These are phyloP conservation scores for Mus pahari DNA, from an alignment of 2,113 vertebrate genomes.

Conservation along the genomic window DNA sequence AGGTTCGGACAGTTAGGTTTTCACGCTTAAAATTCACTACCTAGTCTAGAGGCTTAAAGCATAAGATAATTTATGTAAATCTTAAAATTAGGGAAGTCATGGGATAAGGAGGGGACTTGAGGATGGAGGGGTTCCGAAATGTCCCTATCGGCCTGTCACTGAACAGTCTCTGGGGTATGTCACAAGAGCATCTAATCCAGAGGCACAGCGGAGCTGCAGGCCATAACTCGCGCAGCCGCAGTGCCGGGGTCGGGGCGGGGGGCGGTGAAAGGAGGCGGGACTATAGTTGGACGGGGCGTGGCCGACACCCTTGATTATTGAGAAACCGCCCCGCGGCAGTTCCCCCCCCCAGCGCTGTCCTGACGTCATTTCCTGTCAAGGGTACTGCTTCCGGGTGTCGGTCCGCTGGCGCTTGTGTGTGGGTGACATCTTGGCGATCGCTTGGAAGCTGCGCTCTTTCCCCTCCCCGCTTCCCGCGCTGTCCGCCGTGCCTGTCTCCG, in stretches of 20 bases:
- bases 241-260: accelerated
- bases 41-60: neutral
- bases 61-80: neutral
- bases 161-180: accelerated
- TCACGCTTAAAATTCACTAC: neutral
- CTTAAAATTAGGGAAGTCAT: neutral
- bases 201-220: no score
- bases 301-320: accelerated
- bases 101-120: accelerated
- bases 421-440: constrained; percentile 8
- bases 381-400: constrained; percentile 65
- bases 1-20: neutral
- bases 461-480: neutral
- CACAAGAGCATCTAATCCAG: neutral
- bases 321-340: accelerated
- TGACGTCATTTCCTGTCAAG: constrained; percentile 45
- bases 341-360: neutral
- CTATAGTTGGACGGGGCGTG: accelerated
- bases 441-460: neutral
- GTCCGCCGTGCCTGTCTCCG: no score
- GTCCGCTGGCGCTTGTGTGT: neutral
- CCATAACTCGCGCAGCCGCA: neutral
- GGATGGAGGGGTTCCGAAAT: neutral
- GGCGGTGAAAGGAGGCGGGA: accelerated
- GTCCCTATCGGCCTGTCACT: no score